Percentiles rank a stretch among this genome's conserved stretches.
These are phyloP conservation scores for Hyalella azteca DNA, from an alignment of 2,888 invertebrate species.

Conservation along the genomic window DNA sequence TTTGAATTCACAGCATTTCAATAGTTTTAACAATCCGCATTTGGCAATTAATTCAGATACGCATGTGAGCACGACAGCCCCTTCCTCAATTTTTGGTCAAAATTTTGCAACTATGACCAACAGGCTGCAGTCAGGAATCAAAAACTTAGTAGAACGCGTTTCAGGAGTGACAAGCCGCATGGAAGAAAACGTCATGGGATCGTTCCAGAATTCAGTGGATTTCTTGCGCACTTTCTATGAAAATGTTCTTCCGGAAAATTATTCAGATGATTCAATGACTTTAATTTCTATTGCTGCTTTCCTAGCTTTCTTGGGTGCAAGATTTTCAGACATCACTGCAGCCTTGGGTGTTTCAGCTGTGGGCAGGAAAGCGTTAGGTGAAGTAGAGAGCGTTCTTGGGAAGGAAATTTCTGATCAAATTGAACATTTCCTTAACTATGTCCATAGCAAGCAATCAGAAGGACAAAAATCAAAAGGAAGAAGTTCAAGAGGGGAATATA, in stretches of 20 bases:
- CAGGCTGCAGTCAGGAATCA: not conserved
- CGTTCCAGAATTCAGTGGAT: constrained; percentile 19
- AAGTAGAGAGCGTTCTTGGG: constrained; percentile 22
- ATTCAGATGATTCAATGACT: constrained; percentile 29
- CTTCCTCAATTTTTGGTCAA: constrained; percentile 1
- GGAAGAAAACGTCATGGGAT: not conserved
- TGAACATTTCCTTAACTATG: not conserved
- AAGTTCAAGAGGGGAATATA: not conserved
- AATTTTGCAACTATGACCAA: constrained; percentile 2
- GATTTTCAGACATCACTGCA: constrained; percentile 17
- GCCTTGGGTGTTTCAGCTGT: not conserved
- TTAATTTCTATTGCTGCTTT: constrained; percentile 33
- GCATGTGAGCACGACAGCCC: not conserved
- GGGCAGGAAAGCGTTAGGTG: not conserved
- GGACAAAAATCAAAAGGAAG: not conserved
- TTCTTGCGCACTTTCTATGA: constrained; percentile 19
- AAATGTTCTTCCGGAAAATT: constrained; percentile 18
- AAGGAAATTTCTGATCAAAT: not conserved
- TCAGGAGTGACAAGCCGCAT: constrained; percentile 7
- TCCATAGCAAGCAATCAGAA: not conserved
- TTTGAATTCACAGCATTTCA: not conserved
- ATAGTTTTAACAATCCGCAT: not conserved
- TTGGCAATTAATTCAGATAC: not conserved
- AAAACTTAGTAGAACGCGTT: not conserved
- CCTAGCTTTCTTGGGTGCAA: constrained; percentile 21